These are phyloP conservation scores for Fregetta grallaria DNA, from an alignment of 2,113 vertebrate species.

Conservation along the genomic window DNA sequence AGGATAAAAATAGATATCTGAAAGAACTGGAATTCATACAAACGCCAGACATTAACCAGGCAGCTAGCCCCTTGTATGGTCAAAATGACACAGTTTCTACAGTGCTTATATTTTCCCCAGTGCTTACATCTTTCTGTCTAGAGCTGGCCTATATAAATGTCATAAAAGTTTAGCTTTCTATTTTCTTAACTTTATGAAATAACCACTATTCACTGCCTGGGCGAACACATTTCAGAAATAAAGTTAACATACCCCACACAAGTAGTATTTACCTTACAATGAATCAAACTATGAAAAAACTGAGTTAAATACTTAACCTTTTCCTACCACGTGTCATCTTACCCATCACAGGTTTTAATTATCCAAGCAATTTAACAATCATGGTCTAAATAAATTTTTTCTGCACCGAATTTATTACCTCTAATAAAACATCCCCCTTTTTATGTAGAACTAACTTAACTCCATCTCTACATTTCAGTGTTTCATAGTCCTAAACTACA, in stretches of 20 bases:
- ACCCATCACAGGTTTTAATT: constrained; percentile 7
- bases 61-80: constrained; percentile 41
- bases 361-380: not conserved
- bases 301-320: constrained; percentile 1
- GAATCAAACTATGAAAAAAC: not conserved
- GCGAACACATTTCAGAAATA: constrained; percentile 18
- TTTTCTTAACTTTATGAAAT: constrained; percentile 32
- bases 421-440: not conserved
- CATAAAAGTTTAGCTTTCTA: constrained; percentile 17
- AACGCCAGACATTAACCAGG: constrained; percentile 24
- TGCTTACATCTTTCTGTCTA: constrained; percentile 8
- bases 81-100: constrained; percentile 35
- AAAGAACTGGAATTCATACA: constrained; percentile 33
- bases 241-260: constrained; percentile 1
- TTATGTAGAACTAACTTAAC: not conserved
- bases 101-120: constrained; percentile 32
- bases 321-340: not conserved
- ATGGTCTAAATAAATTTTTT: not conserved
- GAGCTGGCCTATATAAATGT: not conserved
- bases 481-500: not conserved
- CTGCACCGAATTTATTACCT: not conserved
- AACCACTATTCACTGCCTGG: not conserved
- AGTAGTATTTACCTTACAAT: constrained; percentile 4
- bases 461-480: not conserved
- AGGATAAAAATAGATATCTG: constrained; percentile 52